These are phyloP conservation scores for Petrosia ficiformis DNA, from an alignment of 37 sponge, comb jelly and placozoan species.

Conservation along the genomic window DNA sequence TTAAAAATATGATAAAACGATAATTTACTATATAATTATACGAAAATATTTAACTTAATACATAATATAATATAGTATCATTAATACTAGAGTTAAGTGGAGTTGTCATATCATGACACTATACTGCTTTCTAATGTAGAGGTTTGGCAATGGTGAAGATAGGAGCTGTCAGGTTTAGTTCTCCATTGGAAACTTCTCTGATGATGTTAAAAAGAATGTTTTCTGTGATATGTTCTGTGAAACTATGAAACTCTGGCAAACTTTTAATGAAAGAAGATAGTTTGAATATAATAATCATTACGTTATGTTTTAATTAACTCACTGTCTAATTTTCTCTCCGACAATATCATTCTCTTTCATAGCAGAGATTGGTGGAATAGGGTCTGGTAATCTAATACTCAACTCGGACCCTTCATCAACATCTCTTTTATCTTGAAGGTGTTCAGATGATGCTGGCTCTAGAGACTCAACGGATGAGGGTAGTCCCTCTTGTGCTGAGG, in stretches of 20 bases:
- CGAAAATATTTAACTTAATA: too few species aligned
- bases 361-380: background rate
- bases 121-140: background rate
- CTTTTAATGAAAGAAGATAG: conserved; percentile 13
- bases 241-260: conserved; percentile 46
- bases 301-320: background rate
- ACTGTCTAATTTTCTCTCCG: background rate
- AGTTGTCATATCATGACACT: too few species aligned
- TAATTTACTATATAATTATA: too few species aligned
- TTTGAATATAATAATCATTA: background rate
- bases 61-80: too few species aligned
- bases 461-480: background rate
- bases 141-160: conserved; percentile 35
- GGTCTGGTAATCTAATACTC: background rate
- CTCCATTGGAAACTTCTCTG: conserved; percentile 44
- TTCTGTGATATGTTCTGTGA: conserved; percentile 56
- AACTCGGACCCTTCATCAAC: background rate
- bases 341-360: background rate
- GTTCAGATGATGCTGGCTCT: background rate
- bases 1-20: too few species aligned
- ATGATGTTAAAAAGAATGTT: conserved; percentile 69
- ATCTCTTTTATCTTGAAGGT: background rate
- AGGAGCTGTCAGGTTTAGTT: conserved; percentile 38
- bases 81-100: too few species aligned
- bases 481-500: conserved; percentile 13